Conservation (phyloP, 2,888 invertebrate species). For the Stegana nigrithorax region DNA sequence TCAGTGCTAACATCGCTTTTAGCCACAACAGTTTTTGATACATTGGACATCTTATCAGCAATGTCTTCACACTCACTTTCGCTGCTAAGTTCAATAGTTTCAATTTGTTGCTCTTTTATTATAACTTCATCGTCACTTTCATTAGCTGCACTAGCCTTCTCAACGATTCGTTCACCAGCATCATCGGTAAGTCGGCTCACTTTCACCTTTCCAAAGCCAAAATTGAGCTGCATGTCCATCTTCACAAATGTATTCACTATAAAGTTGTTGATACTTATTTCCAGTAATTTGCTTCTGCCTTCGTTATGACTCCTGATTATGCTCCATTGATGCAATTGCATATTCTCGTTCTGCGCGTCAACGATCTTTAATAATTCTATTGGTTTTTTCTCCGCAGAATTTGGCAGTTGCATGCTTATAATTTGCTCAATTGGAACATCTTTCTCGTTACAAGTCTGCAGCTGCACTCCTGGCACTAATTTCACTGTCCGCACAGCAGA, state of each 20-base stretch:
- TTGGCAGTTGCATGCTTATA: not conserved
- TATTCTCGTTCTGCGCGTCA: not conserved
- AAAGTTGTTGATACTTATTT: too few species aligned
- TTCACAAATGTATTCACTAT: too few species aligned
- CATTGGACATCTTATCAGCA: too few species aligned
- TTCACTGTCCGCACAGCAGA: not conserved
- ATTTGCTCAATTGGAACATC: not conserved
- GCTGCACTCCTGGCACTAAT: not conserved
- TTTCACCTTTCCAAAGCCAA: not conserved
- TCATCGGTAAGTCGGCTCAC: not conserved
- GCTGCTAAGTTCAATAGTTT: not conserved
- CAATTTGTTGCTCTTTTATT: not conserved
- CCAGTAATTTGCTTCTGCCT: too few species aligned
- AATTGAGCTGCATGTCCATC: not conserved
- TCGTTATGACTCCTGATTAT: too few species aligned
- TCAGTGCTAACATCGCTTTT: too few species aligned
- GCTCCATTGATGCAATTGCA: too few species aligned
- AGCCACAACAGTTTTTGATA: too few species aligned
- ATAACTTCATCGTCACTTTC: not conserved
- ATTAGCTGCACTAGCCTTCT: not conserved
- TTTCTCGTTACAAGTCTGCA: not conserved
- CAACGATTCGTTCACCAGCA: too few species aligned
- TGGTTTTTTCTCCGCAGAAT: not conserved
- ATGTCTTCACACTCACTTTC: too few species aligned
- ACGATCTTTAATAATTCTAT: not conserved